Percentiles rank a stretch among this genome's conserved stretches.
phyloP scores from a whole-genome alignment of 2,797 vertebrate species.

The Odontamblyopus rebecca region DNA sequence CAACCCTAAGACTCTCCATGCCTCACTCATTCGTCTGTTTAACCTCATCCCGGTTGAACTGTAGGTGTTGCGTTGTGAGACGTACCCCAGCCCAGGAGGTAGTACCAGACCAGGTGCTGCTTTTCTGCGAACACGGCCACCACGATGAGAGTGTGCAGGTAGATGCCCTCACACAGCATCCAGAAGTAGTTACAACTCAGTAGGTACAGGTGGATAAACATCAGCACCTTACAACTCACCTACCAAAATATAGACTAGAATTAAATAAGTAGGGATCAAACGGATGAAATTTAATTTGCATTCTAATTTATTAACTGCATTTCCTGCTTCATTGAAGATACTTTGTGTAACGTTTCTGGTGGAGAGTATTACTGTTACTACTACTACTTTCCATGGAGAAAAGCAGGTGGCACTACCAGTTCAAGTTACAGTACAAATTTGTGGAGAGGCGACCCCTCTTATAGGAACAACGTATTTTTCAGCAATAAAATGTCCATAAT shows the following conservation, averaged over 20 bases:
- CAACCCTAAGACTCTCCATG: background rate
- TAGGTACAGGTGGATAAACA: conserved; percentile 91
- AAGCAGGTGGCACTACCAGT: background rate
- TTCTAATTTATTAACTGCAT: background rate
- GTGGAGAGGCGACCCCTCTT: background rate
- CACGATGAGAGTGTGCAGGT: conserved; percentile 96
- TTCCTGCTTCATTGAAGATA: background rate
- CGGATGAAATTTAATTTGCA: background rate
- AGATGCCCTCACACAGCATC: conserved; percentile 99
- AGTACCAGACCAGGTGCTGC: conserved; percentile 95
- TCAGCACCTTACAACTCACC: conserved; percentile 89
- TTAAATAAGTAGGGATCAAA: background rate
- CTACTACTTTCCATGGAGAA: too few relatives aligned
- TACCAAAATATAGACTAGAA: conserved; percentile 41
- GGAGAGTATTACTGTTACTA: background rate
- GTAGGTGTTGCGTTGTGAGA: background rate
- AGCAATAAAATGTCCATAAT: background rate
- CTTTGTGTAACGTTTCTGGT: background rate
- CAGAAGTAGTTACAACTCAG: conserved; percentile 98
- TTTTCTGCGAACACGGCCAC: conserved; percentile 98
- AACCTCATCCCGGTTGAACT: background rate
- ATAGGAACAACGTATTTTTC: background rate
- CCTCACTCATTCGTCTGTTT: background rate
- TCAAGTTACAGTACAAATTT: background rate
- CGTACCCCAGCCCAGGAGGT: conserved; percentile 96